Conservation (phyloP, 2,797 vertebrate genomes). For the Perodicticus potto region DNA sequence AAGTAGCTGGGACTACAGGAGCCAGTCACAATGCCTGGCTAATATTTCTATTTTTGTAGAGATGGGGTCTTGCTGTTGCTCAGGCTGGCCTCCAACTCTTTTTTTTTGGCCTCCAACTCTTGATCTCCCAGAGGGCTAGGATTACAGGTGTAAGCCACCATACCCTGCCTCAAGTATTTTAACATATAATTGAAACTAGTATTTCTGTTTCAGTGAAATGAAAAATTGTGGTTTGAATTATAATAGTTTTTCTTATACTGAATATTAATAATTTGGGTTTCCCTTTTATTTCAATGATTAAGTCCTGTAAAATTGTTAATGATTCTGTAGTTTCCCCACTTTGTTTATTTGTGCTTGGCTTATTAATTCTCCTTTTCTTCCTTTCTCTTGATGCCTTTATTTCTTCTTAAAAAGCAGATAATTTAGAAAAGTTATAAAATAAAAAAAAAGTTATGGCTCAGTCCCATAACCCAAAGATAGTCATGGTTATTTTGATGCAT, state of each 20-base stretch:
- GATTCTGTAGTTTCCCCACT: background rate
- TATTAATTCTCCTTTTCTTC: slow-evolving; percentile 28
- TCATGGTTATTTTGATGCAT: slow-evolving; percentile 12
- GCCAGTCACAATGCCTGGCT: no score
- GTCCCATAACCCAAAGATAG: background rate
- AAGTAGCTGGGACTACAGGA: background rate
- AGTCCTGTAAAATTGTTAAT: background rate
- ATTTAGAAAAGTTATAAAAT: slow-evolving; percentile 56
- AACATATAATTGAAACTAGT: slow-evolving; percentile 28
- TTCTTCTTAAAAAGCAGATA: slow-evolving; percentile 22
- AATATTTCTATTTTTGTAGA: no score
- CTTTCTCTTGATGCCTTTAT: background rate
- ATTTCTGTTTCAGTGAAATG: slow-evolving; percentile 39
- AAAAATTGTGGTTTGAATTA: slow-evolving; percentile 8
- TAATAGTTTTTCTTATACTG: slow-evolving; percentile 18
- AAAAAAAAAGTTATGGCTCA: slow-evolving; percentile 4
- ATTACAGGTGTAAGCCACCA: background rate
- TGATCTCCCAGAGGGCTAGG: background rate
- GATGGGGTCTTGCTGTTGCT: no score
- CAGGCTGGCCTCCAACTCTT: no score
- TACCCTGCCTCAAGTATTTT: background rate
- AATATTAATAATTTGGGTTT: slow-evolving; percentile 29
- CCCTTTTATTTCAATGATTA: slow-evolving; percentile 49
- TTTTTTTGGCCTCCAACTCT: background rate
- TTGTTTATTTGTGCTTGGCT: background rate